Evolutionary conservation across 2,797 vertebrate species (phyloP).

Genomic region (Sylvilagus floridanus): DNA sequence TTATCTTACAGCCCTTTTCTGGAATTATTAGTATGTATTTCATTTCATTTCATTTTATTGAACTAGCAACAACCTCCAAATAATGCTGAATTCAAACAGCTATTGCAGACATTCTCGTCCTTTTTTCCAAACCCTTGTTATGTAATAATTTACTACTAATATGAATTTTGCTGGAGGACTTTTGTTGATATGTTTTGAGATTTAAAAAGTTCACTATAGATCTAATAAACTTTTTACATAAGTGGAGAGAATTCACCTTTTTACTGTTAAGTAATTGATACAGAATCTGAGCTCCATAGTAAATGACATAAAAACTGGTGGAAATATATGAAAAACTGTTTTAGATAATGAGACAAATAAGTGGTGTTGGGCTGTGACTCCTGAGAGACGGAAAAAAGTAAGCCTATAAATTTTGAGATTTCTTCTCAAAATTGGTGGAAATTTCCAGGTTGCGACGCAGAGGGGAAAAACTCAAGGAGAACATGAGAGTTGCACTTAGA

Average conservation of each 20-base stretch:
- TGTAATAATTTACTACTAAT: background rate
- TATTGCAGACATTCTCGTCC: background rate
- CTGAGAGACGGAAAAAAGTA: background rate
- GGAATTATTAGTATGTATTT: background rate
- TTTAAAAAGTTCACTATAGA: background rate
- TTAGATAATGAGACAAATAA: background rate
- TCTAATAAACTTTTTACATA: background rate
- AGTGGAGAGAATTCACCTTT: background rate
- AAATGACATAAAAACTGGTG: background rate
- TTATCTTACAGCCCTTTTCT: background rate
- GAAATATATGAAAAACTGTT: background rate
- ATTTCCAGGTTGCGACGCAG: background rate
- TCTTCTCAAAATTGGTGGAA: background rate
- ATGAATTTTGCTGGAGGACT: background rate
- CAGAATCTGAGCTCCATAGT: background rate
- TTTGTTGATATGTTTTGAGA: background rate
- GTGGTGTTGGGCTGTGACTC: background rate
- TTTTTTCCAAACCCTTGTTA: background rate
- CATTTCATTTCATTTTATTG: background rate
- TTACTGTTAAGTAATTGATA: background rate
- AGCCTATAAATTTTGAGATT: background rate
- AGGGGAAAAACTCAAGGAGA: background rate
- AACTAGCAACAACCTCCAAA: background rate
- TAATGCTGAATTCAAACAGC: background rate
- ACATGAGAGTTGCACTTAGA: background rate